phyloP scores from a whole-genome alignment of 2,113 vertebrate species.

The Vulpes ferrilata region DNA sequence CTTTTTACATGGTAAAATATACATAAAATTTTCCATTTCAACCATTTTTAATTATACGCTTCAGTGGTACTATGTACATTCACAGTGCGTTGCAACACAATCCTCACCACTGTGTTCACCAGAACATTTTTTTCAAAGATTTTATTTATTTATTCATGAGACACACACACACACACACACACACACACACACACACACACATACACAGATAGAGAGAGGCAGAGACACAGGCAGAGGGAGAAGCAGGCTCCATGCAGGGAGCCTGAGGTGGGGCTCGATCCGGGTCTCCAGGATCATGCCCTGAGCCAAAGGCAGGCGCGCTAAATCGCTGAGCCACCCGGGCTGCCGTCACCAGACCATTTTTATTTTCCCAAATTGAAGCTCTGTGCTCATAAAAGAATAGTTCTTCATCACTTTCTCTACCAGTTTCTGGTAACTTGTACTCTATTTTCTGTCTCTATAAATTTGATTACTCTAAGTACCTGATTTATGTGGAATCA shows the following conservation, averaged over 20 bases:
- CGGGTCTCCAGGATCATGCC: too few species aligned
- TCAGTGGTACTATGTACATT: neutral
- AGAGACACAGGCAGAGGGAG: too few species aligned
- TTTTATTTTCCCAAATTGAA: neutral
- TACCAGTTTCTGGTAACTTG: neutral
- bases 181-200: too few species aligned
- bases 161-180: too few species aligned
- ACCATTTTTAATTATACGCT: neutral
- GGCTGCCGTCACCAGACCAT: neutral
- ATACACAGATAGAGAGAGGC: too few species aligned
- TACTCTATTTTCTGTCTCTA: neutral
- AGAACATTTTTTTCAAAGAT: neutral
- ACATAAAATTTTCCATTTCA: neutral
- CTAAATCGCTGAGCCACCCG: too few species aligned
- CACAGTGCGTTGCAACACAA: neutral
- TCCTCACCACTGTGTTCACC: neutral
- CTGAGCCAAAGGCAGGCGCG: too few species aligned
- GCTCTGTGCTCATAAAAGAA: neutral
- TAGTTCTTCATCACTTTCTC: neutral
- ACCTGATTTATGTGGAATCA: neutral
- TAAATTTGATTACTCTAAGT: neutral
- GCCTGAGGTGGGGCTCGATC: too few species aligned
- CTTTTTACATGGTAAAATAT: neutral
- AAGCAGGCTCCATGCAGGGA: too few species aligned
- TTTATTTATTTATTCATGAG: too few species aligned